Conservation (phyloP, 2,888 invertebrate genomes). For the Lysandra bellargus region DNA sequence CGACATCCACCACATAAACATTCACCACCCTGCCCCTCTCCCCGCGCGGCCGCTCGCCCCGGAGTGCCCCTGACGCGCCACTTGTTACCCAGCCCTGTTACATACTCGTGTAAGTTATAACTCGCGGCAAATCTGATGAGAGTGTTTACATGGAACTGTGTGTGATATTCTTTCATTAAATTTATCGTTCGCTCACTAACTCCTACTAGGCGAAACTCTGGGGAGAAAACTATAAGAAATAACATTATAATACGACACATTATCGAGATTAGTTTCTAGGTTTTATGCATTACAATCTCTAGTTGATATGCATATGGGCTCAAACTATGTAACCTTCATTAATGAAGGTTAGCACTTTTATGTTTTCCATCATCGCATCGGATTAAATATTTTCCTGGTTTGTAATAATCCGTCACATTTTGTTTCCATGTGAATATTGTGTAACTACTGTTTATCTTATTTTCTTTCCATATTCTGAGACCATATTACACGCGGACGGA, state of each 20-base stretch:
- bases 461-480: neutral
- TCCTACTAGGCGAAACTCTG: neutral
- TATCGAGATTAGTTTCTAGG: neutral
- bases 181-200: neutral
- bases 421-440: constrained; percentile 12
- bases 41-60: neutral
- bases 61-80: constrained; percentile 1
- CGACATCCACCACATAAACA: constrained; percentile 45
- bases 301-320: constrained; percentile 1
- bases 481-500: neutral
- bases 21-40: neutral
- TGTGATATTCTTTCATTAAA: neutral
- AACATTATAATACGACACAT: neutral
- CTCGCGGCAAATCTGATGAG: neutral
- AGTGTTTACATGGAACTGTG: neutral
- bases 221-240: too few relatives aligned
- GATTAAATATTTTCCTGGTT: constrained; percentile 21
- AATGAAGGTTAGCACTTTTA: constrained; percentile 16
- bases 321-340: constrained; percentile 8
- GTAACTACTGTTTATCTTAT: neutral
- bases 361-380: constrained; percentile 13
- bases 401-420: constrained; percentile 21
- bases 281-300: neutral
- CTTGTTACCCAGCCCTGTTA: neutral
- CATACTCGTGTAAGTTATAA: neutral